Base-by-base conservation (phyloP, 2,888 invertebrate species). In the Chymomyza amoena region DNA sequence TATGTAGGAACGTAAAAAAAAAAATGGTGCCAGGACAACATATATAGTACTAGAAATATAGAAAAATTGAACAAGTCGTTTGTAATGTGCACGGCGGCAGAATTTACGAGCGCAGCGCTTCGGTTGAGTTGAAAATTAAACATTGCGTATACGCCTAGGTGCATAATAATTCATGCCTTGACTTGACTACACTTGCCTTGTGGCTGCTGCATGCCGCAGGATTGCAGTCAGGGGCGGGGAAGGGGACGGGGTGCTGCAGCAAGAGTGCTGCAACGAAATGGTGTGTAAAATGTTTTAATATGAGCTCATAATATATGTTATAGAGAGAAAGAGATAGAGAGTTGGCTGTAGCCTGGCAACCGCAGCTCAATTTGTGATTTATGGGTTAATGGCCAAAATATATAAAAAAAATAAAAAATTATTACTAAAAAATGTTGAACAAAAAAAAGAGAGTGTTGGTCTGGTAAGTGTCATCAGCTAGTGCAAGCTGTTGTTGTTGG, bases 111-210 rank as follows among this genome's bases (percentile, higher is more conserved):
- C 73, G 75, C 69, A 66, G 72, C 67, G 69, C 72, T 64, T 25
- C 63, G 70, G 65, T 76, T 70, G 78, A 89, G 81, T 87, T 81
- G 80, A 80, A 89, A 89, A 84, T 87, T 89, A 88, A 89, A 87
- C 87, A 81, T 83, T 88, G 87, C 89, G 88, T 84, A 84, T 84
- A 88, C 81, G 81, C 85, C 88, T 88, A 86, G 87, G 83, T 88
- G 83, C 83, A 88, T 88, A 87, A 86, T 86, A 86, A 86, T 87
- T 86, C 89, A 86, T 84, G 78, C 72, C 73, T 64, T 63, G 39
- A 45, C 39, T 45, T 45, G 39, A 45, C 39, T 45, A 45, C 39
- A 45, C 39, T 45, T 45, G 39, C 39, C 39, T 45, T 45, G 39
- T 45, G 39, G 39, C 13, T 51, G 65, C 61, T 69, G 77, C 39